Evolutionary conservation across 2,113 vertebrate species (phyloP).

Genomic region (Chamaea fasciata): DNA sequence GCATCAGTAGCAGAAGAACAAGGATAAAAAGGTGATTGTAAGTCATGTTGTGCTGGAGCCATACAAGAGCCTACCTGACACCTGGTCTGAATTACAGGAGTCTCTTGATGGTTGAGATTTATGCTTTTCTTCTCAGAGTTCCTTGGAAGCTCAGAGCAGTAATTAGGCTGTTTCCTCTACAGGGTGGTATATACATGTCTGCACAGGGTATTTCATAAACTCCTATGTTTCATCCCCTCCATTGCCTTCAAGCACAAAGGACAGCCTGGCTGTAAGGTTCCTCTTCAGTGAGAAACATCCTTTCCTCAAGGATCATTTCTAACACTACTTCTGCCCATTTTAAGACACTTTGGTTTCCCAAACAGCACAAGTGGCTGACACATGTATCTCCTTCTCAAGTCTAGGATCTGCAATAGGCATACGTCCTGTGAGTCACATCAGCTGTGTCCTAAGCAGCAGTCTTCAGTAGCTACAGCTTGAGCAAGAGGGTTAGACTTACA

Average conservation of each 20-base stretch:
- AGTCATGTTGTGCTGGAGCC: background rate
- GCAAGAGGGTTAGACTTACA: background rate
- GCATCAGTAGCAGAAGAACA: background rate
- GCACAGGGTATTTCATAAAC: background rate
- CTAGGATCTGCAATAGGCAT: background rate
- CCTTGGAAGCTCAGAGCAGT: background rate
- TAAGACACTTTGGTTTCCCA: background rate
- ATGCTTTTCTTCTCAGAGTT: background rate
- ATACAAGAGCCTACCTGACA: background rate
- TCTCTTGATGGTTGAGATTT: background rate
- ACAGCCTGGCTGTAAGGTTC: background rate
- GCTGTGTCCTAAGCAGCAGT: background rate
- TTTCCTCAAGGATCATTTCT: background rate
- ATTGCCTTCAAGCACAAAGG: background rate
- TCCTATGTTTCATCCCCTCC: fast-evolving
- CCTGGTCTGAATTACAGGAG: constrained; percentile 10
- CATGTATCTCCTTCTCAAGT: background rate
- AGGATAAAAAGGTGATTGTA: background rate
- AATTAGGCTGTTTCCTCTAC: background rate
- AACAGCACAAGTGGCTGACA: background rate
- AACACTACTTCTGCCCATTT: background rate
- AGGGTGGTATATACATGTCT: background rate
- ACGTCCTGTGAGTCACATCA: background rate
- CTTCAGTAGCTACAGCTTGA: background rate
- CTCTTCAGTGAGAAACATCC: background rate